A percentile compares a stretch with the other conserved stretches of the same genome.
phyloP scores from a whole-genome alignment of 2,888 invertebrate genomes.

The Drosophila lutescens region DNA sequence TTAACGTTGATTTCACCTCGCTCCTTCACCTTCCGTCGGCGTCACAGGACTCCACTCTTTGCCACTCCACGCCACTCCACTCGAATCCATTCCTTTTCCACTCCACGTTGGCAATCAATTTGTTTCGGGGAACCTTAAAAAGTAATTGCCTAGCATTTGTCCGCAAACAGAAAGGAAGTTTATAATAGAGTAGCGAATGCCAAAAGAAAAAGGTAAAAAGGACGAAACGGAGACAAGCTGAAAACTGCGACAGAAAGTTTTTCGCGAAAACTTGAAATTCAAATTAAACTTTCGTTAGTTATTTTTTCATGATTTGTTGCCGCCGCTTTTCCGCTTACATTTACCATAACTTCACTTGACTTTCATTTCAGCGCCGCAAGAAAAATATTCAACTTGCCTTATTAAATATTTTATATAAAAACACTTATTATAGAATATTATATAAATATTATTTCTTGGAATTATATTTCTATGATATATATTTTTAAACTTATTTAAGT shows the following conservation, averaged over 20 bases:
- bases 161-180: slow-evolving; percentile 41
- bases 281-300: slow-evolving; percentile 71
- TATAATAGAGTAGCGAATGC: slow-evolving; percentile 42
- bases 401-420: background rate
- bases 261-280: slow-evolving; percentile 69
- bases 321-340: slow-evolving; percentile 47
- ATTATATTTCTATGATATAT: no score
- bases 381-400: slow-evolving; percentile 10
- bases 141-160: slow-evolving; percentile 76
- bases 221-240: slow-evolving; percentile 1
- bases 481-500: no score
- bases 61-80: background rate
- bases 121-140: slow-evolving; percentile 67
- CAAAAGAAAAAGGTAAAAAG: slow-evolving; percentile 13
- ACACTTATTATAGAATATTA: no score
- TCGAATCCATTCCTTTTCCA: background rate
- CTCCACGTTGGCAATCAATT: slow-evolving; percentile 67
- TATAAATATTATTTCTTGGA: no score
- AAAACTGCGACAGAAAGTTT: slow-evolving; percentile 52
- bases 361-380: slow-evolving; percentile 1
- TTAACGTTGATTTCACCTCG: slow-evolving; percentile 54
- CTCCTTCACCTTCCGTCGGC: slow-evolving; percentile 2
- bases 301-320: slow-evolving; percentile 62
- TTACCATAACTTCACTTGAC: slow-evolving; percentile 58
- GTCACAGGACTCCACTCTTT: slow-evolving; percentile 7